Percentiles rank a stretch among this genome's conserved stretches.
Evolutionary conservation across 2,888 invertebrate genomes (phyloP).

Genomic region (Drosophila trichaetosa): DNA sequence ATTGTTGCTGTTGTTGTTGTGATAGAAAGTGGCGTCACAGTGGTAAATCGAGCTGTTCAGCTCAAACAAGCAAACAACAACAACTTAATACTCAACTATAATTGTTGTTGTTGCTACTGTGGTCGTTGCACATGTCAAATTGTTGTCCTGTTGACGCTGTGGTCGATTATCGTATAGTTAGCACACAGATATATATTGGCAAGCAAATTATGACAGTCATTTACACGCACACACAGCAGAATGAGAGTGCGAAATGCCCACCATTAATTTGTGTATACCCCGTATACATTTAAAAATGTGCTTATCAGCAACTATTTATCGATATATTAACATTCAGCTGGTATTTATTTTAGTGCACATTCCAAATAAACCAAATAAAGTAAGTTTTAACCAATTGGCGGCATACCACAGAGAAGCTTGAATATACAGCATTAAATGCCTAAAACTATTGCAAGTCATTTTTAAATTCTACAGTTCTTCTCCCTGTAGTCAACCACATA

Average conservation of each 20-base stretch:
- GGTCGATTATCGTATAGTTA: constrained; percentile 70
- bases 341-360: background rate
- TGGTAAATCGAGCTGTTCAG: constrained; percentile 57
- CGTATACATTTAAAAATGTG: background rate
- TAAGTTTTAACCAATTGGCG: background rate
- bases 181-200: constrained; percentile 53
- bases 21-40: constrained; percentile 74
- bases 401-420: background rate
- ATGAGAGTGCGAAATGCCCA: background rate
- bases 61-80: constrained; percentile 49
- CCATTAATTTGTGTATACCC: background rate
- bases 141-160: constrained; percentile 63
- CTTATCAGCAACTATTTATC: background rate
- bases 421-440: background rate
- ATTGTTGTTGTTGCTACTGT: constrained; percentile 48
- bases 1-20: constrained; percentile 52
- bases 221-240: constrained; percentile 7
- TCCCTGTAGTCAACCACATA: background rate
- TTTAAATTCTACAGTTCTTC: no score
- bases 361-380: background rate
- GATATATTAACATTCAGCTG: background rate
- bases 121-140: constrained; percentile 37
- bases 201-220: constrained; percentile 51
- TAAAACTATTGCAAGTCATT: background rate
- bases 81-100: constrained; percentile 16